A percentile compares a stretch with the other conserved stretches of the same genome.
phyloP scores from a whole-genome alignment of 2,888 invertebrate genomes.

The Glyphotaelius pellucidus region DNA sequence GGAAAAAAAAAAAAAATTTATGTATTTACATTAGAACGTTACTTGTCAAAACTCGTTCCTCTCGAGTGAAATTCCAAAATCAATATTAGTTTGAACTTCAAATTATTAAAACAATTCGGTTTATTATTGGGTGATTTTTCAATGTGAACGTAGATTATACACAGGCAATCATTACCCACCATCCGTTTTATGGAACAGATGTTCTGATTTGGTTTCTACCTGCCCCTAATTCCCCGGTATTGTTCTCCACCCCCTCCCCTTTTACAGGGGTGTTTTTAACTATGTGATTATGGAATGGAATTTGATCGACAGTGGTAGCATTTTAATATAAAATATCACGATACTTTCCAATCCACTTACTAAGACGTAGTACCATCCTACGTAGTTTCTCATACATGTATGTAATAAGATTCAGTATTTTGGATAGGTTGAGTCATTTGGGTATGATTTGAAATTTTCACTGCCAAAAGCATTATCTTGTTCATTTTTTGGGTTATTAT shows the following conservation, averaged over 20 bases:
- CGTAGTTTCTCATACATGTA: not conserved
- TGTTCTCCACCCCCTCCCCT: conserved; percentile 27
- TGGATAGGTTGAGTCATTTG: too few relatives aligned
- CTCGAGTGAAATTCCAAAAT: not conserved
- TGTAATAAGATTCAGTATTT: too few relatives aligned
- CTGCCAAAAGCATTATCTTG: too few relatives aligned
- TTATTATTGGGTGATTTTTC: not conserved
- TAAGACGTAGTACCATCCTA: not conserved
- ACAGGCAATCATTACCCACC: not conserved
- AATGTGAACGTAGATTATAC: not conserved
- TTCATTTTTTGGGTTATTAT: too few relatives aligned
- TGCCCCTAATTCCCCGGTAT: conserved; percentile 33
- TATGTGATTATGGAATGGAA: not conserved
- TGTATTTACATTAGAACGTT: too few relatives aligned
- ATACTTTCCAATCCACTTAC: not conserved
- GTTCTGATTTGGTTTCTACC: conserved; percentile 59
- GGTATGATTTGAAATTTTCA: too few relatives aligned
- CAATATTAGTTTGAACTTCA: not conserved
- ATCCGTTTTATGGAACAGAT: conserved; percentile 51
- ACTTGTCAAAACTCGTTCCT: too few relatives aligned
- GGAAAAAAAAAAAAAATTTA: too few relatives aligned
- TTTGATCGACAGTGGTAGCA: not conserved
- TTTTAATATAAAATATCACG: not conserved
- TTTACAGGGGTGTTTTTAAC: conserved; percentile 6
- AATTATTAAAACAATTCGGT: not conserved